Percentiles rank a stretch among this genome's conserved stretches.
These are phyloP conservation scores for Mastomys natalensis DNA, from an alignment of 2,113 vertebrate species.

Conservation along the genomic window DNA sequence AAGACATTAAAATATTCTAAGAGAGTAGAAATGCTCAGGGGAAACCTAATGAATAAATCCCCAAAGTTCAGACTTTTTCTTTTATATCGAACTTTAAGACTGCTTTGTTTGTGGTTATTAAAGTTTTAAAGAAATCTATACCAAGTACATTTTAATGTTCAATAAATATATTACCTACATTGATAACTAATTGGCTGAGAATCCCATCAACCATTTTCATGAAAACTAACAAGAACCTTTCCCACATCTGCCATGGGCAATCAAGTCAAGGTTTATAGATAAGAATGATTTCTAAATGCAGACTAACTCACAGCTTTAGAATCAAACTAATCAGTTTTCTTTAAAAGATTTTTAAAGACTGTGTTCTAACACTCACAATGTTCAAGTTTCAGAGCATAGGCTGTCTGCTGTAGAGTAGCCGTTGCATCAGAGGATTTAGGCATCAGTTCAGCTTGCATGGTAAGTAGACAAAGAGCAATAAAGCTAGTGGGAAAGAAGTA, in stretches of 20 bases:
- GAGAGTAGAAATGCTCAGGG: not conserved
- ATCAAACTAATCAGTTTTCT: constrained; percentile 31
- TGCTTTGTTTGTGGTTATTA: not conserved
- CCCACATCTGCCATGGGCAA: not conserved
- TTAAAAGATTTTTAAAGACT: constrained; percentile 45
- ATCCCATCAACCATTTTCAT: constrained; percentile 24
- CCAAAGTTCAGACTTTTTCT: not conserved
- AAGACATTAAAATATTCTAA: not conserved
- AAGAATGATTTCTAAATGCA: constrained; percentile 39
- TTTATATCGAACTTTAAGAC: not conserved
- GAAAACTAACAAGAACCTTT: constrained; percentile 14
- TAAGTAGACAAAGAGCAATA: constrained; percentile 23
- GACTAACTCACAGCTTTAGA: constrained; percentile 22
- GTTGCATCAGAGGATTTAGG: constrained; percentile 6
- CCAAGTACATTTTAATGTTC: not conserved
- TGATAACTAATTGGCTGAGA: not conserved
- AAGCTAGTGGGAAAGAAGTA: not conserved
- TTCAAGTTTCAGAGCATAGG: constrained; percentile 39
- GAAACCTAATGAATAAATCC: not conserved
- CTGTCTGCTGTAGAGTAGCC: not conserved
- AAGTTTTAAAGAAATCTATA: not conserved
- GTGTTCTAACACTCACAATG: constrained; percentile 10
- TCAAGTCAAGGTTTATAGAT: constrained; percentile 36
- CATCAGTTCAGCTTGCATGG: constrained; percentile 3
- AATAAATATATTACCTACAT: constrained; percentile 47